Base-by-base conservation (phyloP, 2,113 vertebrate species). In the Pygathrix nemaeus region DNA sequence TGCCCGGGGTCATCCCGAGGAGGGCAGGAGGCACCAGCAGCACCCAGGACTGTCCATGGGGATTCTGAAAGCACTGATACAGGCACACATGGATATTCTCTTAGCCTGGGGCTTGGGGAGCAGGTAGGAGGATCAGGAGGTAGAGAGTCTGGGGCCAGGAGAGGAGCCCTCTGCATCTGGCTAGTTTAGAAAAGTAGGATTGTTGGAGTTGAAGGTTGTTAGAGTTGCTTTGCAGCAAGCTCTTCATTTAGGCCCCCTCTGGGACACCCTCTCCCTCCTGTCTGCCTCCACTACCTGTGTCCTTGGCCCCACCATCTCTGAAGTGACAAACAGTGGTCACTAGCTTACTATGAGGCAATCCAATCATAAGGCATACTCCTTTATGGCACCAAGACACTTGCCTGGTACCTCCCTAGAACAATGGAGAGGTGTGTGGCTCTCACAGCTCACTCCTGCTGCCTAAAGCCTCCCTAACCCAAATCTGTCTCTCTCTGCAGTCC, bases 401-500 rank as follows among this genome's bases (percentile, higher is more conserved):
- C 82, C 43, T 57, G 68, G 52, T 30, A 6, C 68, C 45, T 83
- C 18, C 50, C 90, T 43, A n/a, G 73, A n/a, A 52, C 30, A 21
- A 35, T 2, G 3, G 7, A 23, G 59, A 87, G 27, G 20, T 5
- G 25, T 38, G 50, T 27, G 35, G 73, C 27, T 66, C 50, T 13
- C 40, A 5, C 4, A 25, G n/a, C 43, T 38, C n/a, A 0, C 2
- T 68, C 68, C 59, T 68, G 55, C 27, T 38, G 50, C 35, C 61
- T 17, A 1, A 43, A 61, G 79, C 83, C 90, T 96, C 64, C 80
- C 92, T 98, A 88, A 98, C 40, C 38, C 21, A 57, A 5, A 45
- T 81, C 61, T 76, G 13, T 98, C 95, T 98, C 86, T 97, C 76
- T 91, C 80, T 48, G 0, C 99, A 99, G 99, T 99, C 99, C 97